phyloP scores from a whole-genome alignment of 2,113 vertebrate genomes.

The Enhydra lutris region DNA sequence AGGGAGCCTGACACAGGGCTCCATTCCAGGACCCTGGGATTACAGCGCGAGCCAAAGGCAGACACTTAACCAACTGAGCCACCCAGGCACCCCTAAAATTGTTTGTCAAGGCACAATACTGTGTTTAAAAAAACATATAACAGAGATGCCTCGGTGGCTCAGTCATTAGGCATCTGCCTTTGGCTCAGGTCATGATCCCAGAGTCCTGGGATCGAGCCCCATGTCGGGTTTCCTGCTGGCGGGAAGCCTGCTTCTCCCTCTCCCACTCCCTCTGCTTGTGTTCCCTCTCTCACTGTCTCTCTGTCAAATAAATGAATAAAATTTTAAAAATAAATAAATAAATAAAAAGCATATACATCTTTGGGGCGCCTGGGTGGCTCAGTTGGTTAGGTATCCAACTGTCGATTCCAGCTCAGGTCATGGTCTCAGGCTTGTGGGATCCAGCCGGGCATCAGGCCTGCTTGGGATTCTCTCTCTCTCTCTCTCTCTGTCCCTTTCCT shows the following conservation, averaged over 20 bases:
- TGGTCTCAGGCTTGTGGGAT: not conserved
- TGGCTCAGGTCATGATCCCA: not conserved
- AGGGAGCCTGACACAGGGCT: too few relatives aligned
- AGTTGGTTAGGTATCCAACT: not conserved
- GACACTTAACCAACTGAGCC: too few relatives aligned
- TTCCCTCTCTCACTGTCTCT: not conserved
- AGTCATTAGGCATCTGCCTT: not conserved
- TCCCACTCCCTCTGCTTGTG: too few relatives aligned
- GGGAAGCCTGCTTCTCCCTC: not conserved
- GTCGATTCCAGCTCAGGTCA: not conserved
- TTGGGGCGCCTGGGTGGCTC: not conserved
- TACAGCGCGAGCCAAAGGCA: too few relatives aligned
- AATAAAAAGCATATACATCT: not conserved
- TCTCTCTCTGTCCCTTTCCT: not conserved
- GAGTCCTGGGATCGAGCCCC: not conserved
- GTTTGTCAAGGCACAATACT: too few relatives aligned
- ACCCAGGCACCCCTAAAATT: too few relatives aligned
- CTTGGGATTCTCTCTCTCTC: not conserved
- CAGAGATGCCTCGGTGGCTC: not conserved
- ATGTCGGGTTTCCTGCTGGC: not conserved
- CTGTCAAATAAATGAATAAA: too few relatives aligned
- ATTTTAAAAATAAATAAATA: too few relatives aligned
- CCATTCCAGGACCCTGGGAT: too few relatives aligned
- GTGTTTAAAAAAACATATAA: not conserved
- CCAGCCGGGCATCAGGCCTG: not conserved